Evolutionary conservation across 64 coral and sea anemone species (phyloP).

Genomic region (Trachythela sp.): DNA sequence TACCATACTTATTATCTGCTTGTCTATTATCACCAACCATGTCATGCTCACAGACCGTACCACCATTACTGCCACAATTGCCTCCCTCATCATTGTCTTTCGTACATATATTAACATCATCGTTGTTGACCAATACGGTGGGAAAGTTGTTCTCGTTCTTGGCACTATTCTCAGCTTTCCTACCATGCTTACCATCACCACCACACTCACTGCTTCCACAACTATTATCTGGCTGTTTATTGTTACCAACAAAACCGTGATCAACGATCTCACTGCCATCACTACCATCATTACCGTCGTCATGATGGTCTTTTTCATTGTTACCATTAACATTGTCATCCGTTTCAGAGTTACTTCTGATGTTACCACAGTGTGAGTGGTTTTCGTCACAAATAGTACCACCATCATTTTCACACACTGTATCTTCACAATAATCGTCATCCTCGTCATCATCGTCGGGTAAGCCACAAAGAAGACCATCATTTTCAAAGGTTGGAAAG

Average conservation of each 20-base stretch:
- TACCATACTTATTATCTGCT: not conserved
- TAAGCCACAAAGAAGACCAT: constrained; percentile 1
- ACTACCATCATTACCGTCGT: not conserved
- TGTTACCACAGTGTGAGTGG: too few species aligned
- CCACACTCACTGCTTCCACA: not conserved
- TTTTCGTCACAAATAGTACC: too few species aligned
- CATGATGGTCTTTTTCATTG: not conserved
- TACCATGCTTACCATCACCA: not conserved
- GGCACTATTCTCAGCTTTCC: not conserved
- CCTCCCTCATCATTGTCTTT: not conserved
- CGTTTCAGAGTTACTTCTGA: too few species aligned
- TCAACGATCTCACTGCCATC: not conserved
- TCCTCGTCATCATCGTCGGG: not conserved
- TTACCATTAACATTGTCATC: not conserved
- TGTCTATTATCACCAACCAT: not conserved
- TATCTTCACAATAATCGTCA: not conserved
- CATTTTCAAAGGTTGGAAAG: constrained; percentile 11
- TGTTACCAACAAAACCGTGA: not conserved
- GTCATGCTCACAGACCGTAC: too few species aligned
- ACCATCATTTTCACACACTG: not conserved
- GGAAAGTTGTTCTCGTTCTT: too few species aligned
- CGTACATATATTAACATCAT: not conserved
- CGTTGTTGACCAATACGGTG: too few species aligned
- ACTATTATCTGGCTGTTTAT: too few species aligned
- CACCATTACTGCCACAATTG: not conserved